Conservation (phyloP, 2,888 invertebrate species). For the Troides oblongomaculatus region DNA sequence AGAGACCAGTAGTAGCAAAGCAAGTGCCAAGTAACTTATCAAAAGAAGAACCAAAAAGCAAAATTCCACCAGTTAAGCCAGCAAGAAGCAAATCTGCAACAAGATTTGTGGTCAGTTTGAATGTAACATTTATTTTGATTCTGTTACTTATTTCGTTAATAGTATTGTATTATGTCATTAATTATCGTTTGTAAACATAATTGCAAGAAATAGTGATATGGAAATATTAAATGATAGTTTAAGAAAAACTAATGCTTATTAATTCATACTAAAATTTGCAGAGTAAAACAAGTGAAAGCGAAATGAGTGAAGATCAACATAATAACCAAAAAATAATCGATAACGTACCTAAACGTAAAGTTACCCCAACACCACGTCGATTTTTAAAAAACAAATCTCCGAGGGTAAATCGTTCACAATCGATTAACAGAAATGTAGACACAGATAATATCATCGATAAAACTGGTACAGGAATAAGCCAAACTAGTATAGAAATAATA, state of each 20-base stretch:
- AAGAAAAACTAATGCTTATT: constrained; percentile 49
- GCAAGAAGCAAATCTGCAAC: constrained; percentile 75
- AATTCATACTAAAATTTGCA: constrained; percentile 70
- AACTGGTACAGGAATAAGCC: constrained; percentile 67
- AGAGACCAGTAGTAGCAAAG: constrained; percentile 54
- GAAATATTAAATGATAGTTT: constrained; percentile 26
- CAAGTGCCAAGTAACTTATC: constrained; percentile 44
- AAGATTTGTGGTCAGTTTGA: constrained; percentile 76
- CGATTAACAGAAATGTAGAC: constrained; percentile 71
- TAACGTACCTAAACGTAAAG: constrained; percentile 58
- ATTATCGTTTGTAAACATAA: constrained; percentile 39
- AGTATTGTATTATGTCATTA: constrained; percentile 56
- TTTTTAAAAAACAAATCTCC: constrained; percentile 70
- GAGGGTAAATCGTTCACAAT: constrained; percentile 78
- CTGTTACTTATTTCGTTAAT: constrained; percentile 67
- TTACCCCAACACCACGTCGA: constrained; percentile 65
- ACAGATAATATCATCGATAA: constrained; percentile 55
- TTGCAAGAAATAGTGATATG: constrained; percentile 46
- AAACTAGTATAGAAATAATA: constrained; percentile 72
- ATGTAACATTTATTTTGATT: constrained; percentile 62
- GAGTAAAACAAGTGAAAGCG: constrained; percentile 80
- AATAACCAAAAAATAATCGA: constrained; percentile 50
- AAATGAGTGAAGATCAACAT: constrained; percentile 77
- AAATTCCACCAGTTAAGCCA: constrained; percentile 71
- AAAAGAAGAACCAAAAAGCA: constrained; percentile 58